Base-by-base conservation (phyloP, 2,888 invertebrate species). In the Periphyllus acericola region DNA sequence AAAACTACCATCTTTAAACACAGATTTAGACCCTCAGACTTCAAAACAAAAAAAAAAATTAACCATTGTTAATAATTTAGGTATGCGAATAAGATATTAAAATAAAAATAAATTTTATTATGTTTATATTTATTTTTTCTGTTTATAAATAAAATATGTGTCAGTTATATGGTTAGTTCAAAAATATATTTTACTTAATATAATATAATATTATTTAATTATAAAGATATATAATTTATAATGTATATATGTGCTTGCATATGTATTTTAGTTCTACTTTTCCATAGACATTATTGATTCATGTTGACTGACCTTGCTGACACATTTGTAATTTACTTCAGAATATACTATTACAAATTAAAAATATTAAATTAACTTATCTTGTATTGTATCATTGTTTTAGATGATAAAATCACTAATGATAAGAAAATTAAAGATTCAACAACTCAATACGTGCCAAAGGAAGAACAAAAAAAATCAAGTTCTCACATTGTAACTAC, bases 391-490 rank as follows among this genome's bases (percentile, higher is more conserved):
- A 76, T 76, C 17, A 21, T 34, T 29, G 29, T 74, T 1, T 74
- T 83, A 87, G 81, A 66, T 66, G 87, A 87, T 74, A 87, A 81
- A 86, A 72, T 72, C 14, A 72, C 25, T n/a, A 79, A 71, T 55
- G 80, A 87, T 4, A 87, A 87, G 21, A 87, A 81, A 74, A n/a
- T 40, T 25, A 87, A 87, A 60, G 87, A 87, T 34, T 66, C 36
- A 25, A 32, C 25, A 5, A 21, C 34, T 60, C 74, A 21, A 14
- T 81, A 60, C 8, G 19, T 60, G 19, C 60, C 36, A 66, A 66
- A 46, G 34, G 71, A 29, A 19, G 86, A 87, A 74, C 55, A 46
- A 32, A 81, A 52, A 52, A 55, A 52, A 46, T 66, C 74, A n/a
- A 72, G 72, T 46, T 81, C 74, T 3, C 87, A 87, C 66, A 46